Conservation (phyloP, 2,113 vertebrate genomes). For the Poeciliopsis prolifica region DNA sequence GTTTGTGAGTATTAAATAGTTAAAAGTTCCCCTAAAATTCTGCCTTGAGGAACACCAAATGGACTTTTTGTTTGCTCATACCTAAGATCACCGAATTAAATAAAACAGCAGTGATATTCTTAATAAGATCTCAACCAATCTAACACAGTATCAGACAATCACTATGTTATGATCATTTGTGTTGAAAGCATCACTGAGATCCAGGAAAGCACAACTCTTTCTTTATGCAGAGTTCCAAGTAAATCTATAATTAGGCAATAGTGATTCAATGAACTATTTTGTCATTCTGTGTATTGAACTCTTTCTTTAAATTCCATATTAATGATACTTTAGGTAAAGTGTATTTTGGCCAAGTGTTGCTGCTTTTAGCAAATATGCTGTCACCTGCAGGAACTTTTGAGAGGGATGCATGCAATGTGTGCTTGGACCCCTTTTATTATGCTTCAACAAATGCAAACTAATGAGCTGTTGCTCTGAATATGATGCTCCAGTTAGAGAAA, state of each 20-base stretch:
- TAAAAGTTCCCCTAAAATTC: too few species aligned
- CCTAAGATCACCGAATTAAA: too few species aligned
- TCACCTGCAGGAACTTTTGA: constrained; percentile 7
- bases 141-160: too few species aligned
- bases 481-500: constrained; percentile 31
- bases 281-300: constrained; percentile 2
- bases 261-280: not conserved
- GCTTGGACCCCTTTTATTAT: constrained; percentile 33
- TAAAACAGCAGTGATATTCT: too few species aligned
- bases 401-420: constrained; percentile 12
- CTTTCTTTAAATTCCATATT: constrained; percentile 8
- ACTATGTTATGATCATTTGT: not conserved
- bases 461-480: constrained; percentile 35
- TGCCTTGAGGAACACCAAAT: too few species aligned
- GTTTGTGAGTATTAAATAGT: too few species aligned
- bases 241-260: not conserved
- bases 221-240: not conserved
- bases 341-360: not conserved
- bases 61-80: too few species aligned
- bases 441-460: constrained; percentile 11
- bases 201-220: not conserved
- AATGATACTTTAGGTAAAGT: constrained; percentile 6
- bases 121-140: too few species aligned
- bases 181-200: not conserved
- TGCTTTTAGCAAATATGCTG: constrained; percentile 22